phyloP scores from a whole-genome alignment of 2,113 vertebrate species.

The Fregetta grallaria region DNA sequence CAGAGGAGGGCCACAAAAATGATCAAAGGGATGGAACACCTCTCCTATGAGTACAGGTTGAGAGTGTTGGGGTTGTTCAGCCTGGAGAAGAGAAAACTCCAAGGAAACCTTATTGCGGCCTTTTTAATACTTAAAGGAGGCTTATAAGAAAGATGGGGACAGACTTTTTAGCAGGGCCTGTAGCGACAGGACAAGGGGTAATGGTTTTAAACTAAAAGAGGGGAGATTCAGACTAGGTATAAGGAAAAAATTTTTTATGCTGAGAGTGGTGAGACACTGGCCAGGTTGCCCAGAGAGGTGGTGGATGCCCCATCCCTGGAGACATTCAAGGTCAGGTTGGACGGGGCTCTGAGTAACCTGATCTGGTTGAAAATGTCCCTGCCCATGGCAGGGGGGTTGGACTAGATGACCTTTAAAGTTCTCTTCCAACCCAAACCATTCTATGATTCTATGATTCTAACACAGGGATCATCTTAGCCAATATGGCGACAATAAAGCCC shows the following conservation, averaged over 20 bases:
- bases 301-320: neutral
- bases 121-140: neutral
- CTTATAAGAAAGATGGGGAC: neutral
- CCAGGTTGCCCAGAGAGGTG: neutral
- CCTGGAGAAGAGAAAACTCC: neutral
- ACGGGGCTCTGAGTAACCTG: rapidly evolving
- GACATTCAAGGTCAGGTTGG: neutral
- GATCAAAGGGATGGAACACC: neutral
- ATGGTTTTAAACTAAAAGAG: neutral
- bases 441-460: neutral
- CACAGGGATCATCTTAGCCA: neutral
- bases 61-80: neutral
- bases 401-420: neutral
- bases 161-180: neutral
- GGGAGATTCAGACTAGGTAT: neutral
- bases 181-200: neutral
- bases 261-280: neutral
- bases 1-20: neutral
- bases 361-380: neutral
- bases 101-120: rapidly evolving
- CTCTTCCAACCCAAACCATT: neutral
- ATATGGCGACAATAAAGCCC: neutral
- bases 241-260: neutral
- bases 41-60: neutral
- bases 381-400: neutral